phyloP scores from a whole-genome alignment of 1,140 invertebrate genomes.

The Mya arenaria region DNA sequence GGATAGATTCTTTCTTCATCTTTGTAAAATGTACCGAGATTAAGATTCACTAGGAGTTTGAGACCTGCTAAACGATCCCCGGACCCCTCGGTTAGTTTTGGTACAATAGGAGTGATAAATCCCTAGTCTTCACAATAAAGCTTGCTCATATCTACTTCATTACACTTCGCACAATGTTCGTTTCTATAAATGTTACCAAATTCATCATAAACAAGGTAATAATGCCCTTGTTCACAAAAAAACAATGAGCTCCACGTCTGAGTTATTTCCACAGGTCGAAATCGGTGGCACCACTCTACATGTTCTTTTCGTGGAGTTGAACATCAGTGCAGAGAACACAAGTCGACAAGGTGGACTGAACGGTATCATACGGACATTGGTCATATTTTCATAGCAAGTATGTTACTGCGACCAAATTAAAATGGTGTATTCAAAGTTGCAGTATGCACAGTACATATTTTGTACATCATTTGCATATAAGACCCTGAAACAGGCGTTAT shows the following conservation, averaged over 20 bases:
- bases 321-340: too few species aligned
- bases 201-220: background rate
- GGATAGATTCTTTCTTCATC: background rate
- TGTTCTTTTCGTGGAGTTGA: too few species aligned
- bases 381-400: too few species aligned
- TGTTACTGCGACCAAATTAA: too few species aligned
- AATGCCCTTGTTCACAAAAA: background rate
- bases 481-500: too few species aligned
- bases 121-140: constrained; percentile 9
- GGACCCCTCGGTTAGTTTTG: too few species aligned
- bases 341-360: too few species aligned
- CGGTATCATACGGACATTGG: too few species aligned
- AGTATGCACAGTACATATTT: too few species aligned
- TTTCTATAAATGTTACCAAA: background rate
- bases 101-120: background rate
- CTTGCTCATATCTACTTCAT: background rate
- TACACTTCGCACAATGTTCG: constrained; percentile 13
- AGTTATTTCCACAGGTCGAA: background rate
- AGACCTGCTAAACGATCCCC: background rate
- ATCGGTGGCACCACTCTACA: background rate
- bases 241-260: background rate
- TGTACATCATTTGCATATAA: too few species aligned
- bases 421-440: too few species aligned
- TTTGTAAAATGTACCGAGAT: too few species aligned
- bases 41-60: background rate